Percentiles rank a stretch among this genome's conserved stretches.
phyloP scores from a whole-genome alignment of 1,140 invertebrate species.

The Aphelinus certus region DNA sequence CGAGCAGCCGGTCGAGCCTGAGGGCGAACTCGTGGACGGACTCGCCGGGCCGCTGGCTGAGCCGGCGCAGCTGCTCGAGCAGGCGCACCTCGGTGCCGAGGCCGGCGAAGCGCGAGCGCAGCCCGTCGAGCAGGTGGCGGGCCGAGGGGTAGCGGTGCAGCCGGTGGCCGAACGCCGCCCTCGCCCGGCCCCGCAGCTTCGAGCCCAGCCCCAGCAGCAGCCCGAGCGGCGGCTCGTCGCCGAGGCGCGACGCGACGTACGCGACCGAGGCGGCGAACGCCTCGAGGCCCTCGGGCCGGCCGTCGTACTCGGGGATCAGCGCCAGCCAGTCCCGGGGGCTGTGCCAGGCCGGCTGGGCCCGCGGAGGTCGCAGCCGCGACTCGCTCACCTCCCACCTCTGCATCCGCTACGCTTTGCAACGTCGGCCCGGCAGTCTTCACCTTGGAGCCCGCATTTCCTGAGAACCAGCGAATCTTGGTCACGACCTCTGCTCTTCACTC shows the following conservation, averaged over 20 bases:
- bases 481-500: no score
- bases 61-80: neutral
- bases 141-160: constrained; percentile 2
- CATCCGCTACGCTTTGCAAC: neutral
- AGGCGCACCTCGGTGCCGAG: neutral
- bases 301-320: constrained; percentile 34
- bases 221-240: neutral
- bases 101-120: neutral
- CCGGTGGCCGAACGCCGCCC: neutral
- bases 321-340: constrained; percentile 17
- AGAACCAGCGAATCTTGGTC: no score
- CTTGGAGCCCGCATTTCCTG: neutral
- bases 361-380: neutral
- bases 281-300: constrained; percentile 4
- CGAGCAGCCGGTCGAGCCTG: constrained; percentile 12
- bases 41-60: neutral
- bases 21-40: neutral
- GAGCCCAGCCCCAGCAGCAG: neutral
- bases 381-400: neutral
- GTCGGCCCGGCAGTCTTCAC: neutral
- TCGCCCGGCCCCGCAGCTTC: neutral
- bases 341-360: neutral
- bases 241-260: constrained; percentile 1
- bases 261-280: constrained; percentile 11
- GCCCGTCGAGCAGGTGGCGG: constrained; percentile 2